Evolutionary conservation across 2,888 invertebrate species (phyloP).

Genomic region (Tineola bisselliella): DNA sequence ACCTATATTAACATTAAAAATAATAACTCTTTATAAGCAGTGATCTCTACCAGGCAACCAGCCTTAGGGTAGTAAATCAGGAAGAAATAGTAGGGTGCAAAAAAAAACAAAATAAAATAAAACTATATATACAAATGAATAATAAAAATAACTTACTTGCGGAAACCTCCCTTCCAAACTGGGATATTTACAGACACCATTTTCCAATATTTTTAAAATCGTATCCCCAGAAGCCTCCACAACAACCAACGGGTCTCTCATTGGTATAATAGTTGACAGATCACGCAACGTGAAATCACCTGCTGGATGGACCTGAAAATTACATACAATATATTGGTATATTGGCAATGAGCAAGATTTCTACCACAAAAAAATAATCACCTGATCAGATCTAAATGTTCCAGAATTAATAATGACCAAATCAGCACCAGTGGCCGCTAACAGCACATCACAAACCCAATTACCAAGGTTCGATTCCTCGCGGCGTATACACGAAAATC

Average conservation of each 20-base stretch:
- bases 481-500: constrained; percentile 82
- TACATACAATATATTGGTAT: no score
- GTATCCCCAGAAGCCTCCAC: constrained; percentile 76
- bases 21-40: no score
- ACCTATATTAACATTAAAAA: no score
- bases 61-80: no score
- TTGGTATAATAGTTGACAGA: constrained; percentile 83
- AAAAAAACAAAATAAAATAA: no score
- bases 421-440: constrained; percentile 88
- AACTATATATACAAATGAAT: no score
- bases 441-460: constrained; percentile 83
- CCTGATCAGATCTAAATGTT: constrained; percentile 81
- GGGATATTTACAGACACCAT: constrained; percentile 86
- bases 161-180: constrained; percentile 89
- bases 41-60: no score
- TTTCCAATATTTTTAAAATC: constrained; percentile 80
- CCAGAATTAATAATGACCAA: constrained; percentile 88
- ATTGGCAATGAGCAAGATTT: not conserved
- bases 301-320: constrained; percentile 73
- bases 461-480: constrained; percentile 90
- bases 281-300: constrained; percentile 88
- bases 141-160: constrained; percentile 57
- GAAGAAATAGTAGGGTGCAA: no score
- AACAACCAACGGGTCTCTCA: constrained; percentile 85
- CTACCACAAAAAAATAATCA: constrained; percentile 18